Conservation (phyloP, 2,113 vertebrate genomes). For the Apteryx owenii region DNA sequence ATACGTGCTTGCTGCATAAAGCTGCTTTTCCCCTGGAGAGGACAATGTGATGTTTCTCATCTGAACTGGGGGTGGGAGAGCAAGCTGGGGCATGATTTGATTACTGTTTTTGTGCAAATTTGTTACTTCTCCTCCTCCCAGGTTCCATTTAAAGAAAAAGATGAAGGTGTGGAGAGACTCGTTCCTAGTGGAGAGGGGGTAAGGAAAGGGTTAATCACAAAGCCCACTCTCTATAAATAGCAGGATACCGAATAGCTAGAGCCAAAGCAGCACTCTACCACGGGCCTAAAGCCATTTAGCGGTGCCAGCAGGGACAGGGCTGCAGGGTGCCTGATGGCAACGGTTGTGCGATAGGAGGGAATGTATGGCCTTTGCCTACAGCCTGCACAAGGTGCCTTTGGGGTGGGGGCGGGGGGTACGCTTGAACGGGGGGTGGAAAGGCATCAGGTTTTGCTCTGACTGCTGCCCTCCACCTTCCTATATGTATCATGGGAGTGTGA, state of each 20-base stretch:
- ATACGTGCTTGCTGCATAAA: not conserved
- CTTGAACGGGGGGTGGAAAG: not conserved
- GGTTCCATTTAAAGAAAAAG: conserved; percentile 93
- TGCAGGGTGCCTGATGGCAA: conserved; percentile 19
- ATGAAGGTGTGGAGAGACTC: conserved; percentile 93
- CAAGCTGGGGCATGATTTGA: not conserved
- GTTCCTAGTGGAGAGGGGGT: conserved; percentile 97
- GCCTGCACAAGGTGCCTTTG: not conserved
- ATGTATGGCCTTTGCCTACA: not conserved
- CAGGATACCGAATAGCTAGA: not conserved
- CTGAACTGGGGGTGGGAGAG: not conserved
- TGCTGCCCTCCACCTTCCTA: not conserved
- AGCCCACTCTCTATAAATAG: not conserved
- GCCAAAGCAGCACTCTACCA: not conserved
- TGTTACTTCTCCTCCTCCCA: conserved; percentile 48
- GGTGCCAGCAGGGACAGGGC: not conserved
- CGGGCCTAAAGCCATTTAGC: conserved; percentile 13
- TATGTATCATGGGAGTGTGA: not conserved
- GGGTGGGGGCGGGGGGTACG: not conserved
- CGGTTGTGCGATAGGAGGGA: not conserved
- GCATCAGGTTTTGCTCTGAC: not conserved
- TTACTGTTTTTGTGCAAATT: not conserved
- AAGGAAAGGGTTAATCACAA: conserved; percentile 45
- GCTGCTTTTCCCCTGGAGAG: not conserved
- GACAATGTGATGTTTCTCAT: not conserved